Conservation (phyloP, 2,113 vertebrate genomes). For the Sceloporus tristichus region DNA sequence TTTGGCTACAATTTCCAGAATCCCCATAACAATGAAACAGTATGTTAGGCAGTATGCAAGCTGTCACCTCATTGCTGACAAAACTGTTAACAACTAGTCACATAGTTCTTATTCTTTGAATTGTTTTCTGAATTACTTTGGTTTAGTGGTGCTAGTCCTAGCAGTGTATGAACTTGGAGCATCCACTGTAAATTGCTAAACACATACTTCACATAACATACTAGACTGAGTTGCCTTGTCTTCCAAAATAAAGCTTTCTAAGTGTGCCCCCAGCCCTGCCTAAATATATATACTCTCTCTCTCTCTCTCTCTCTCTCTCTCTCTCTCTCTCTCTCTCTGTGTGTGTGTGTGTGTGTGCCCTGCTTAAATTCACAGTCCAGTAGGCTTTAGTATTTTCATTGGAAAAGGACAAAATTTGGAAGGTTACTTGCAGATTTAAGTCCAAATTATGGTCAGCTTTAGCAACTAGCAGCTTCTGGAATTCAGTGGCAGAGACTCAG, state of each 20-base stretch:
- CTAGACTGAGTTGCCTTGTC: background rate
- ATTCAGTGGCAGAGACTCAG: background rate
- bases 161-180: background rate
- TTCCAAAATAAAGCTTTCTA: slow-evolving; percentile 13
- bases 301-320: background rate
- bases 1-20: background rate
- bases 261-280: background rate
- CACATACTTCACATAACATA: background rate
- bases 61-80: too few species aligned
- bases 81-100: background rate
- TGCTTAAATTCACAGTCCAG: slow-evolving; percentile 16
- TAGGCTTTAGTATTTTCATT: background rate
- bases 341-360: too few species aligned
- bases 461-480: background rate
- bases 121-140: background rate
- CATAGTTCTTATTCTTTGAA: background rate
- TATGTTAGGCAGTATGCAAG: background rate
- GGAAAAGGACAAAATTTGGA: slow-evolving; percentile 1
- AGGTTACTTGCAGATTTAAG: background rate
- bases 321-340: background rate
- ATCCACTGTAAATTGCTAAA: background rate
- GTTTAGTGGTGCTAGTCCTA: background rate
- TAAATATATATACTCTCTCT: background rate
- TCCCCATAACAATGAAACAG: background rate
- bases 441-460: slow-evolving; percentile 11